phyloP scores from a whole-genome alignment of 2,113 vertebrate species.

The Antidorcas marsupialis region DNA sequence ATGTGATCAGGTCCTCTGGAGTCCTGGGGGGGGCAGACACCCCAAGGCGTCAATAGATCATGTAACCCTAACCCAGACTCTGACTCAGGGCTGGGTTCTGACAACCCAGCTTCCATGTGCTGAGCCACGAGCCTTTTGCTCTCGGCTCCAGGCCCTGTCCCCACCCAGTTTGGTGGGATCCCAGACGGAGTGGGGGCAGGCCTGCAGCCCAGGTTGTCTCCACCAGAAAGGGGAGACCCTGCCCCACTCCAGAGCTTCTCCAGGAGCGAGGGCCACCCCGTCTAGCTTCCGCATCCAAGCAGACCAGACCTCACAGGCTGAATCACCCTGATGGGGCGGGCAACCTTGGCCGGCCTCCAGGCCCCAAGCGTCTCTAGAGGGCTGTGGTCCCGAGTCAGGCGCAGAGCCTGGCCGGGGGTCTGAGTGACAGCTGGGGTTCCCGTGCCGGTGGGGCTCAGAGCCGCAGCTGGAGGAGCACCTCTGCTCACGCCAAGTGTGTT shows the following conservation, averaged over 20 bases:
- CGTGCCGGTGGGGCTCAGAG: not conserved
- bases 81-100: not conserved
- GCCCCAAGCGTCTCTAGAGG: not conserved
- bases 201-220: not conserved
- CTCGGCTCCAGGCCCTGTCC: not conserved
- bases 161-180: not conserved
- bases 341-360: no score
- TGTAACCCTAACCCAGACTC: no score
- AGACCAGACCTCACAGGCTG: not conserved
- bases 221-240: not conserved
- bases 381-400: rapidly evolving
- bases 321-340: rapidly evolving
- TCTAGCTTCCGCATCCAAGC: not conserved
- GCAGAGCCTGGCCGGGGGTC: rapidly evolving
- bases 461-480: rapidly evolving
- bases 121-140: rapidly evolving
- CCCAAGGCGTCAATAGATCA: rapidly evolving
- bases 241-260: not conserved
- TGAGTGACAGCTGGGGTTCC: rapidly evolving
- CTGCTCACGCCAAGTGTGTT: no score
- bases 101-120: rapidly evolving
- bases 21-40: no score
- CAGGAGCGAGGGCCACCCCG: rapidly evolving
- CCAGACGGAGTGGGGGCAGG: not conserved
- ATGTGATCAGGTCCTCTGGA: not conserved